Evolutionary conservation across 2,113 vertebrate genomes (phyloP), one percentile per base, ranked within the genome.

Genomic region (Anseranas semipalmata): DNA sequence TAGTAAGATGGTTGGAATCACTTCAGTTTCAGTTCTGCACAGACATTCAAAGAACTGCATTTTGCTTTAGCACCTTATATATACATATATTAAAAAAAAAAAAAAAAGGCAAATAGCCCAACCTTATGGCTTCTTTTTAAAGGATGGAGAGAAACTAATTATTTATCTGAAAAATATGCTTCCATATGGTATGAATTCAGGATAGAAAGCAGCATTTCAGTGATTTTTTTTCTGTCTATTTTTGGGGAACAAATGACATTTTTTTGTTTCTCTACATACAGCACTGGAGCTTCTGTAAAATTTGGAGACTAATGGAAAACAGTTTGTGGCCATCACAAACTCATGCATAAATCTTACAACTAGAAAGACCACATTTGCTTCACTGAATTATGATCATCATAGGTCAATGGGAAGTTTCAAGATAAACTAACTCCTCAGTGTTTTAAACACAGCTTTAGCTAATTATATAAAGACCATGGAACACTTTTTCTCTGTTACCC

Each of bases 361-460:
- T 55, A 30, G 66, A 84, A 89, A 77, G 78, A 33, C 28, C 19
- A 68, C 37, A 80, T 81, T 71, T 71, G 3, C 41, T 90, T 84
- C 30, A 50, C 41, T 93, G 50, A 76, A 45, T 84, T 77, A 55
- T 46, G 15, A 41, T 46, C 53, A 65, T 55, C 45, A 58, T 27
- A 79, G 59, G 25, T 70, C 56, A 78, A 15, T 50, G 33, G 30
- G 55, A 52, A 92, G 21, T 35, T 85, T 85, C 46, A 67, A 72
- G n/a, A 81, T n/a, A 90, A 92, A 58, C 24, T 67, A 78, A 60
- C n/a, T 74, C 21, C 53, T 66, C 9, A 46, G 22, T 60, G 63
- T 56, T 89, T 95, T 91, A 84, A 84, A 63, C 25, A 41, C 13
- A 67, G 32, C 24, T 91, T 62, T 91, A 87, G 16, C 16, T 85